Percentiles rank a stretch among this genome's conserved stretches.
These are phyloP conservation scores for Magallana ariakensis DNA, from an alignment of 1,140 invertebrate genomes.

Conservation along the genomic window DNA sequence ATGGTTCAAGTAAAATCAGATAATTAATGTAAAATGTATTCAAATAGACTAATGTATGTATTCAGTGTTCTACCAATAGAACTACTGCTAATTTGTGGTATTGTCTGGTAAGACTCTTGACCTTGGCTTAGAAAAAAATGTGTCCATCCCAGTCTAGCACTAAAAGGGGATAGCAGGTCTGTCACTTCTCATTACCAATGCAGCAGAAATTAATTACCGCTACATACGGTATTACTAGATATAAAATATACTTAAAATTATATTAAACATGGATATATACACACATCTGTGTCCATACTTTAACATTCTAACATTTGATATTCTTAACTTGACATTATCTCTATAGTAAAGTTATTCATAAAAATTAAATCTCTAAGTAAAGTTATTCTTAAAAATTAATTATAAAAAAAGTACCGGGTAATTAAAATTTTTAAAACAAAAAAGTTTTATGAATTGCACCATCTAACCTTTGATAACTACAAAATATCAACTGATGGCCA, in stretches of 20 bases:
- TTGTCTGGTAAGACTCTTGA: background rate
- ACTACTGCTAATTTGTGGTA: background rate
- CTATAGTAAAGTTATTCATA: background rate
- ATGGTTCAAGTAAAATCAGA: no score
- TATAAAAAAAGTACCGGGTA: conserved; percentile 13
- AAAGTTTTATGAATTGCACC: background rate
- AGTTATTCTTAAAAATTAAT: background rate
- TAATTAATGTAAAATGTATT: background rate
- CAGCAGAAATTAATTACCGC: no score
- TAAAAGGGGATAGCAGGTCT: no score
- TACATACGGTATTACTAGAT: no score
- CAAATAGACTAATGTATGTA: conserved; percentile 10
- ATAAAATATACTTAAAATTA: no score
- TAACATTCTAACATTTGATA: no score
- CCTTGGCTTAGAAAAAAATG: background rate
- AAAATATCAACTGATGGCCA: no score
- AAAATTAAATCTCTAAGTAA: background rate
- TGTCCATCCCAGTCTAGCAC: background rate
- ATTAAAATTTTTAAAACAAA: background rate
- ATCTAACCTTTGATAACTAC: background rate
- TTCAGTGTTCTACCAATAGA: background rate
- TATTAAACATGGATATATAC: no score
- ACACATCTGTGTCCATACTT: no score
- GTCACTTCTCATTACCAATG: no score
- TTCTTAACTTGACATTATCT: no score